Percentiles rank a stretch among this genome's conserved stretches.
These are phyloP conservation scores for Acronicta aceris DNA, from an alignment of 2,888 invertebrate genomes.

Conservation along the genomic window DNA sequence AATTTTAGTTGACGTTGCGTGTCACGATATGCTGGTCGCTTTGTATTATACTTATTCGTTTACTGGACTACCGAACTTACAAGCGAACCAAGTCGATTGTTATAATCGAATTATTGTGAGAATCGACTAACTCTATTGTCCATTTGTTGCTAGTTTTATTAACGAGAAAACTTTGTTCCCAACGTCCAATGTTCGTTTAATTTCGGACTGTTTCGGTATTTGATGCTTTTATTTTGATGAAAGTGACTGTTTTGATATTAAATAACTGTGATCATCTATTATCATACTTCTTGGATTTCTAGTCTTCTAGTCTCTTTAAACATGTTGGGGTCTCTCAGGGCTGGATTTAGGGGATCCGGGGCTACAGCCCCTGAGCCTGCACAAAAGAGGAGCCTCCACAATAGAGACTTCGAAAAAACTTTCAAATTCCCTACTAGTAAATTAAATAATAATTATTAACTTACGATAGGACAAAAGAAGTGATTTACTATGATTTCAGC, in stretches of 20 bases:
- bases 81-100: slow-evolving; percentile 39
- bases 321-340: too few relatives aligned
- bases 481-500: too few relatives aligned
- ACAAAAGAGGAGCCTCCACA: too few relatives aligned
- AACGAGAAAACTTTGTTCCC: slow-evolving; percentile 60
- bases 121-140: slow-evolving; percentile 55
- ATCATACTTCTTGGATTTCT: too few relatives aligned
- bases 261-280: not conserved
- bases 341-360: too few relatives aligned
- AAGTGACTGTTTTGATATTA: slow-evolving; percentile 5
- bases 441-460: too few relatives aligned
- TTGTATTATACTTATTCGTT: slow-evolving; percentile 10
- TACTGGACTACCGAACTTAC: slow-evolving; percentile 44
- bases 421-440: too few relatives aligned
- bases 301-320: too few relatives aligned
- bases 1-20: not conserved
- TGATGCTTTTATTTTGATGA: slow-evolving; percentile 22
- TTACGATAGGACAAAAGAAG: too few relatives aligned
- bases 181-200: slow-evolving; percentile 34
- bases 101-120: slow-evolving; percentile 54
- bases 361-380: too few relatives aligned
- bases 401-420: too few relatives aligned
- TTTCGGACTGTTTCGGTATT: slow-evolving; percentile 28
- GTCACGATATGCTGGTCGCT: not conserved
- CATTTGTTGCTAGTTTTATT: slow-evolving; percentile 56